Evolutionary conservation across 2,888 invertebrate genomes (phyloP), one percentile per base, ranked within the genome.

Genomic region (Stratiomys singularior): DNA sequence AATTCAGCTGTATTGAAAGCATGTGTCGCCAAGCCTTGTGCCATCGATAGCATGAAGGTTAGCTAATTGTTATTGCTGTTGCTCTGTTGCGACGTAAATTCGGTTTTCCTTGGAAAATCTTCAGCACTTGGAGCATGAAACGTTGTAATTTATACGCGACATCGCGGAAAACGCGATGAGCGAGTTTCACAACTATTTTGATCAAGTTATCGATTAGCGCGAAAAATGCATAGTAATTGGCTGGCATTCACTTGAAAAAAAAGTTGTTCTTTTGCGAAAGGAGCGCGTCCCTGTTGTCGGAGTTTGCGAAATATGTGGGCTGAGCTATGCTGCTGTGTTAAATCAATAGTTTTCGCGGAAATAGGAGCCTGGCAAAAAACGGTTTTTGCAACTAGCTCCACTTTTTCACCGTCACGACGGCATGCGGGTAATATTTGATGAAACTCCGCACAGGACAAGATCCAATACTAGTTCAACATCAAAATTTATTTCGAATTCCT

Each of bases 41-140:
- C 66, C 37, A 66, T 66, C 66, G 37, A 28, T 2, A 28, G 25
- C 66, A 37, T 66, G 66, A 30, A 66, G 21, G 66, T 66, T 25
- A 37, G 21, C 37, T 66, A 66, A 66, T 66, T 30, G 66, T 66
- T 66, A 63, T n/a, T 63, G n/a, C 28, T 44, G 66, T 18, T 66
- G 11, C 28, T 66, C 27, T 66, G 66, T 66, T 28, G 64, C 18
- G 30, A 37, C n/a, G 37, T 30, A 64, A 64, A 52, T 52, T 52
- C 4, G 52, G 15, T 9, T 52, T 52, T 52, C 18, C 37, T 37
- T 37, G 37, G 37, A 37, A 27, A 23, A 23, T 27, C 63, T 23
- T 63, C 9, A 63, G 27, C 27, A 15, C 63, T 15, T 27, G 9
- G 27, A 27, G 18, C 21, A 18, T 30, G 18, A 21, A 66, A 11